phyloP scores from a whole-genome alignment of 2,113 vertebrate species.

The Irena cyanogastra region DNA sequence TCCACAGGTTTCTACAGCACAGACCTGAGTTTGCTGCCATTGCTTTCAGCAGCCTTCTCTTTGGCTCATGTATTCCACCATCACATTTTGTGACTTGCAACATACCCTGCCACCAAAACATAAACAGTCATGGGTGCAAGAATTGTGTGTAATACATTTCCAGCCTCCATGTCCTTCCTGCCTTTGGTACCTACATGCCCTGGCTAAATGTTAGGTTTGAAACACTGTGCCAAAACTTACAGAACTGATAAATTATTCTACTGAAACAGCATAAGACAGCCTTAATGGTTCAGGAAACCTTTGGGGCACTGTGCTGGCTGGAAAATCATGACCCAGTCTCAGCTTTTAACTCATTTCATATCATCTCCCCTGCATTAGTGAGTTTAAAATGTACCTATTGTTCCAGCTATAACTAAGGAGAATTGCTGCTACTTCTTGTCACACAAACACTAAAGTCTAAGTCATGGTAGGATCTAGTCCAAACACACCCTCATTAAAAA shows the following conservation, averaged over 20 bases:
- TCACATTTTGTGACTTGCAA: neutral
- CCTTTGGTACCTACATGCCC: neutral
- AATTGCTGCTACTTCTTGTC: neutral
- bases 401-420: neutral
- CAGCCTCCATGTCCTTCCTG: neutral
- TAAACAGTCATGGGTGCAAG: accelerated
- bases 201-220: neutral
- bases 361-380: neutral
- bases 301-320: neutral
- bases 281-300: neutral
- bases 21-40: accelerated
- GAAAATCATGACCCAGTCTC: neutral
- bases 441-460: neutral
- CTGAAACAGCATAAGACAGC: neutral
- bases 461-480: neutral
- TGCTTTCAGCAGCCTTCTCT: neutral
- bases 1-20: neutral
- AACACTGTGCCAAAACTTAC: neutral
- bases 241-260: neutral
- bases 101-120: neutral
- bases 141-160: neutral
- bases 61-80: accelerated
- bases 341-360: neutral
- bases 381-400: neutral
- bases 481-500: neutral